These are phyloP conservation scores for Melieria omissa DNA, from an alignment of 2,888 invertebrate species.

Conservation along the genomic window DNA sequence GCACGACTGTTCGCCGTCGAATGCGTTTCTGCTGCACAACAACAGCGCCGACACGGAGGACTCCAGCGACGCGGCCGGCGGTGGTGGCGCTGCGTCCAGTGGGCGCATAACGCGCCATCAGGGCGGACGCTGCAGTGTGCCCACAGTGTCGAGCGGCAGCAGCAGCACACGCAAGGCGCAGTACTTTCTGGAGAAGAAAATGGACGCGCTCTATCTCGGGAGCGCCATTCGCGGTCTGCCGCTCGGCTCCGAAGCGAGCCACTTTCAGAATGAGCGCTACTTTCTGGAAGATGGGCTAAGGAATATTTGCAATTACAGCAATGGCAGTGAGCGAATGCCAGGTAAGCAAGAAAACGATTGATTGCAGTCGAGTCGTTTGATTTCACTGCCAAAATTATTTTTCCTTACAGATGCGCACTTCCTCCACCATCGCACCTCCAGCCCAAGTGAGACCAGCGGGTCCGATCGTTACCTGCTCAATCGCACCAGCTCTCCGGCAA, in stretches of 20 bases:
- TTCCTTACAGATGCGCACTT: conserved; percentile 53
- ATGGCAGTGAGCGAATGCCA: conserved; percentile 56
- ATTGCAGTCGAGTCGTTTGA: not conserved
- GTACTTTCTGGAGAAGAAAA: conserved; percentile 65
- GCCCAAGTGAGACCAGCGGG: conserved; percentile 67
- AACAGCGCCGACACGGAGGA: conserved; percentile 60
- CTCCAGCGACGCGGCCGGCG: conserved; percentile 56
- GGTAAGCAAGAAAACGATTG: conserved; percentile 48
- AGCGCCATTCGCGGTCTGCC: conserved; percentile 62
- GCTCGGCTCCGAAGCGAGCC: conserved; percentile 63
- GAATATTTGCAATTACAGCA: conserved; percentile 58
- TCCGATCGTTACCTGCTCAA: conserved; percentile 66
- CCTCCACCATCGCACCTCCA: conserved; percentile 62
- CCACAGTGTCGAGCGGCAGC: conserved; percentile 53
- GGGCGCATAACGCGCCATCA: conserved; percentile 47
- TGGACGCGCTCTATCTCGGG: conserved; percentile 65
- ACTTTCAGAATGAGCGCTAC: conserved; percentile 66
- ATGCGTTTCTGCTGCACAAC: conserved; percentile 56
- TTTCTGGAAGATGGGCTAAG: conserved; percentile 61
- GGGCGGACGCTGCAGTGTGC: conserved; percentile 62
- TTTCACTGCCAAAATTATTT: not conserved
- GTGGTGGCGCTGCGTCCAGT: conserved; percentile 42
- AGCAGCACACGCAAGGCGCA: conserved; percentile 52
- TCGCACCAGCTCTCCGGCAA: conserved; percentile 62
- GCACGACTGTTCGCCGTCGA: conserved; percentile 46